phyloP scores from a whole-genome alignment of 1,140 invertebrate genomes.

The Armadillidium nasatum region DNA sequence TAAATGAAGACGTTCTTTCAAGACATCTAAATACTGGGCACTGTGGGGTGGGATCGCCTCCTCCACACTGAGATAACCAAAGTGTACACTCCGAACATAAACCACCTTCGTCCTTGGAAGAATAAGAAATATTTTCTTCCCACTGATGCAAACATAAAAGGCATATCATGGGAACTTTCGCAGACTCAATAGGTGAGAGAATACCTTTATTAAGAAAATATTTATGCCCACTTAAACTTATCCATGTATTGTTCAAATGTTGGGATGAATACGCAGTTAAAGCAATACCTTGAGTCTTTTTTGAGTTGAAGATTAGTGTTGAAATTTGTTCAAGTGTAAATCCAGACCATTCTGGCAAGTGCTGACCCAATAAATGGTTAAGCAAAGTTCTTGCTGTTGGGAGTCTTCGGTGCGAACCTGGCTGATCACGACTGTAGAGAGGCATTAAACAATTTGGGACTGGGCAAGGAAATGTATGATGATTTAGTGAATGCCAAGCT shows the following conservation, averaged over 20 bases:
- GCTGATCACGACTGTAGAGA: background rate
- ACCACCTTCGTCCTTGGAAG: background rate
- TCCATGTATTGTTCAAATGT: slow-evolving; percentile 28
- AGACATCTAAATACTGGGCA: slow-evolving; percentile 36
- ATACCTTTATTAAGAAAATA: slow-evolving; percentile 28
- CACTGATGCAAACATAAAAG: slow-evolving; percentile 34
- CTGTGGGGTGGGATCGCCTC: slow-evolving; percentile 34
- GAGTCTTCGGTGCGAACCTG: slow-evolving; percentile 21
- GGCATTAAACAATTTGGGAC: slow-evolving; percentile 34
- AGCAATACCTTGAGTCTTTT: slow-evolving; percentile 32
- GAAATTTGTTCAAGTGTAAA: slow-evolving; percentile 33
- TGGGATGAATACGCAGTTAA: slow-evolving; percentile 30
- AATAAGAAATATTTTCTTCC: slow-evolving; percentile 26
- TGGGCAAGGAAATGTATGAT: slow-evolving; percentile 38
- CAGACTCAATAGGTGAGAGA: slow-evolving; percentile 26
- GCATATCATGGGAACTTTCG: slow-evolving; percentile 32
- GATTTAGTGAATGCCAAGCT: slow-evolving; percentile 35
- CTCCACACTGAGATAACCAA: slow-evolving; percentile 32
- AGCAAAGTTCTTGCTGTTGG: slow-evolving; percentile 31
- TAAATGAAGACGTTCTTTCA: slow-evolving; percentile 2
- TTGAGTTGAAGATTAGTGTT: slow-evolving; percentile 31
- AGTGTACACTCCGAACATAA: slow-evolving; percentile 36
- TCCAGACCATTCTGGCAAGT: slow-evolving; percentile 31
- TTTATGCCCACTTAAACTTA: slow-evolving; percentile 35
- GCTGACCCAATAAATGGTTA: slow-evolving; percentile 35